Percentiles rank a stretch among this genome's conserved stretches.
These are phyloP conservation scores for Lithosia quadra DNA, from an alignment of 2,888 invertebrate genomes.

Conservation along the genomic window DNA sequence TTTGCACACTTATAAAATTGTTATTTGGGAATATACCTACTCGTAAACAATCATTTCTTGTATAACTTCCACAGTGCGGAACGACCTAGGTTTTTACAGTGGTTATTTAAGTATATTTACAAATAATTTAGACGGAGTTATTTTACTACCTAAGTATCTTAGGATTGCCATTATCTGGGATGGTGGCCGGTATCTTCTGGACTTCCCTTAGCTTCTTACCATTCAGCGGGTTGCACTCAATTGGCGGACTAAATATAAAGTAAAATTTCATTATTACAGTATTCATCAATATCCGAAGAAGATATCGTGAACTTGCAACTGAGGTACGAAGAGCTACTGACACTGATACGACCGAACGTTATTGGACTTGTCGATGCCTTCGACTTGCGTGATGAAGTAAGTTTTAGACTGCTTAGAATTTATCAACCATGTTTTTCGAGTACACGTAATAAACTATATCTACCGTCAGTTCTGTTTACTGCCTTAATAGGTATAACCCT, in stretches of 20 bases:
- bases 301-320: conserved; percentile 86
- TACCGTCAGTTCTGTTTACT: no score
- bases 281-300: conserved; percentile 83
- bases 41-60: background rate
- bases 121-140: no score
- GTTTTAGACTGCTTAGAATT: conserved; percentile 16
- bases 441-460: no score
- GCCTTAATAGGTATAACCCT: background rate
- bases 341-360: conserved; percentile 93
- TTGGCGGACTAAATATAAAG: background rate
- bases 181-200: no score
- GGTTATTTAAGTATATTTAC: no score
- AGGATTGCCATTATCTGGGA: no score
- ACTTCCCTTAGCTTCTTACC: no score
- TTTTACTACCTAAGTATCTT: no score
- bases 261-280: conserved; percentile 81
- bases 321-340: conserved; percentile 89
- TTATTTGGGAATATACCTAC: background rate
- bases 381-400: conserved; percentile 91
- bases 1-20: background rate
- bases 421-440: background rate
- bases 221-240: background rate
- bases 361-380: conserved; percentile 96
- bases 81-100: background rate
- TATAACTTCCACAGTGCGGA: background rate